Base-by-base conservation (phyloP, 1,140 invertebrate genomes). In the Mizuhopecten yessoensis region DNA sequence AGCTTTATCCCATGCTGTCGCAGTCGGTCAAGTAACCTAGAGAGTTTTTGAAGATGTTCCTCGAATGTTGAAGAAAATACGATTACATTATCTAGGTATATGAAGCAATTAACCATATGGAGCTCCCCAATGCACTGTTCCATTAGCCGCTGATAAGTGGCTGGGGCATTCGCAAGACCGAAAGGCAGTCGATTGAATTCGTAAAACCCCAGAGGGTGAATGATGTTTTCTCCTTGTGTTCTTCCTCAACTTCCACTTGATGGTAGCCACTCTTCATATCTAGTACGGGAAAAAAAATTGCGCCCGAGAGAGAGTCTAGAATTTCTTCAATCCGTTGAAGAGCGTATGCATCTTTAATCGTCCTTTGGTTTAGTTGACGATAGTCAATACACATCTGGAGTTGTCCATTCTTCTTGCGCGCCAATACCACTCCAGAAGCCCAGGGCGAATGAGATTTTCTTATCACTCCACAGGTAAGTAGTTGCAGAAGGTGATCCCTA, bases 231-330 rank as follows among this genome's bases (percentile, higher is more conserved):
- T 92, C 88, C 34, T 89, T 90, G 57, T 91, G 88, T 23, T 49
- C 87, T 88, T 91, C 91, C 23, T 96, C 89, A 7, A 97, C 90
- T 34, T 90, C 86, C 0, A 97, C 92, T 90, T 97, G 97, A 95
- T 96, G 95, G 88, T 94, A 96, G 0, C 95, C 95, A 57, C n/a
- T 88, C 36, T 57, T 91, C 75, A 94, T 91, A 49, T 94, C 93
- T 10, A 95, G 34, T 9, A 89, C 87, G n/a, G 87, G 93, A 89
- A 96, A 96, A 15, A 93, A 88, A 49, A 91, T 91, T 11, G 90
- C 88, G 15, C 91, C 89, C n/a, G n/a, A n/a, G n/a, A 87, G 87
- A 33, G 34, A 95, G 87, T 92, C 92, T 13, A 93, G 36, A 7
- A 90, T 90, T 36, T 92, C 89, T 34, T 92, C 92, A 17, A 91